Evolutionary conservation across 1,140 invertebrate species (phyloP), one percentile per base, ranked within the genome.

Genomic region (Helicoverpa armigera): DNA sequence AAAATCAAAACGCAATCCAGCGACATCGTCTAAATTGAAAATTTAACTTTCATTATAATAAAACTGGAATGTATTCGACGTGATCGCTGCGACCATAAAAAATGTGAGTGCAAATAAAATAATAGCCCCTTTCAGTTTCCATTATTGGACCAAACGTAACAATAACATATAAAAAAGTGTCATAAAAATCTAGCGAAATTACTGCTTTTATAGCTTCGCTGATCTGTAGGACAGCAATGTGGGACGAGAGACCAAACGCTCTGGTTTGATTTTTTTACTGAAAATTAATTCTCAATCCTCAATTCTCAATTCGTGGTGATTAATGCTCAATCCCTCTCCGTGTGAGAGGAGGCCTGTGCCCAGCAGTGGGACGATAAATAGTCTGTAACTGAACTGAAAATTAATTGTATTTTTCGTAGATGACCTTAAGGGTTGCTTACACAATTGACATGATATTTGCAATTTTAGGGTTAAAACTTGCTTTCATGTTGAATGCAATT

Each of bases 151-250:
- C 48, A 79, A 43, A 80, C 60, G 54, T 72, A 80, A 80, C 70
- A 63, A 63, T 35, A 79, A 79, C 77, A 72, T 69, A 80, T 80
- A 80, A 80, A 80, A 75, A 80, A 79, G 31, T 80, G 78, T 50
- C 69, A 73, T 80, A 80, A 80, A 79, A 80, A 80, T 80, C 78
- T 72, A 80, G 69, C 54, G 29, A 80, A 80, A 80, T 80, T 80
- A 80, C 78, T 73, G 31, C 10, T 70, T 70, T 70, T 70, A 70
- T 70, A 13, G 43, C 67, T 9, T 4, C 43, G 18, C 29, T 70
- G 67, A 70, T 70, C 67, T 70, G 67, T 67, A 67, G 51, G 54
- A 74, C 51, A 50, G 48, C 43, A 14, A 73, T 56, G 53, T 70
- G 10, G 67, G 43, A 18, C 29, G 35, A 63, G 11, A 14, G 12